Conservation (phyloP, 1,140 invertebrate species). For the Drosophila pseudoobscura region DNA sequence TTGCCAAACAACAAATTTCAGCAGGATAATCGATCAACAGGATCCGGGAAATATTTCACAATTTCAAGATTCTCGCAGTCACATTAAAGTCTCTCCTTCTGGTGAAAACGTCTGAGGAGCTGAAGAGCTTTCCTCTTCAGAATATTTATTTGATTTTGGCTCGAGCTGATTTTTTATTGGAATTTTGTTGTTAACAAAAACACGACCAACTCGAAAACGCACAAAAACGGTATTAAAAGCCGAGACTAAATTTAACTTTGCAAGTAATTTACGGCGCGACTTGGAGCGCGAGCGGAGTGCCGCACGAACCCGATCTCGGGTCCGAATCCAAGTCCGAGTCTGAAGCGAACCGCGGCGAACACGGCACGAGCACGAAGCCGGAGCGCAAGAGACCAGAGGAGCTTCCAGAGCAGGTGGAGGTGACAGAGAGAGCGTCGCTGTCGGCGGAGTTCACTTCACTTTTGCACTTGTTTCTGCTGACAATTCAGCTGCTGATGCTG, state of each 20-base stretch:
- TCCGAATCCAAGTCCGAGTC: slow-evolving; percentile 34
- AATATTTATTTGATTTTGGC: slow-evolving; percentile 20
- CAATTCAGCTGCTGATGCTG: slow-evolving; percentile 21
- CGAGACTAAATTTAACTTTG: slow-evolving; percentile 82
- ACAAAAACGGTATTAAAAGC: slow-evolving; percentile 83
- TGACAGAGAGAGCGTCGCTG: slow-evolving; percentile 21
- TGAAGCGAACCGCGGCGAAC: background rate
- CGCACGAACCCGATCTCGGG: slow-evolving; percentile 29
- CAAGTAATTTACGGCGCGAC: slow-evolving; percentile 77
- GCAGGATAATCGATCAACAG: background rate
- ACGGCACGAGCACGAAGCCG: too few species aligned
- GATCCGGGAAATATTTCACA: slow-evolving; percentile 4
- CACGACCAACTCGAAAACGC: slow-evolving; percentile 83
- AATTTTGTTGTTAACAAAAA: slow-evolving; percentile 56
- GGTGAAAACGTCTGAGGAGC: too few species aligned
- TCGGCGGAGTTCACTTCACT: slow-evolving; percentile 72
- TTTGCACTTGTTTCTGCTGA: slow-evolving; percentile 53
- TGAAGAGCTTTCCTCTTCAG: slow-evolving; percentile 8
- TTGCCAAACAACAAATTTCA: slow-evolving; percentile 31
- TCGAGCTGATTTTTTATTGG: slow-evolving; percentile 9
- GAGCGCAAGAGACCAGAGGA: slow-evolving; percentile 12
- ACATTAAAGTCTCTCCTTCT: too few species aligned
- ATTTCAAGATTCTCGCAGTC: slow-evolving; percentile 1
- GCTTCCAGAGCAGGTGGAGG: slow-evolving; percentile 30
- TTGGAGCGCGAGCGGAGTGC: slow-evolving; percentile 52